Evolutionary conservation across 2,797 vertebrate species (phyloP).

Genomic region (Huso huso): DNA sequence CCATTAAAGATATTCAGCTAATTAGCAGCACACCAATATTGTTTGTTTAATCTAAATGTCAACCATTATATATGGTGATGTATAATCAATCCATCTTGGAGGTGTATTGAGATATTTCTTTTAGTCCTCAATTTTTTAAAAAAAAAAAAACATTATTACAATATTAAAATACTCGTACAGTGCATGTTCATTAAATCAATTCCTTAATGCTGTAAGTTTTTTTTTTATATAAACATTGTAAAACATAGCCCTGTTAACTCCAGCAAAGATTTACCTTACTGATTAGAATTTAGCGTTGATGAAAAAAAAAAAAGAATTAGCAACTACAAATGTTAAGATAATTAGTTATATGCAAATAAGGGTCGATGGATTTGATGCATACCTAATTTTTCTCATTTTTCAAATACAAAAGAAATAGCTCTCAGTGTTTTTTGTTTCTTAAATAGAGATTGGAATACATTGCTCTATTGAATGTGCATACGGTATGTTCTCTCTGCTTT

Average conservation of each 20-base stretch:
- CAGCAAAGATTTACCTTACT: constrained; percentile 25
- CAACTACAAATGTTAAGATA: constrained; percentile 25
- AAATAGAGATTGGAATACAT: too few species aligned
- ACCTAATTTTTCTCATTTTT: constrained; percentile 13
- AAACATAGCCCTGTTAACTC: constrained; percentile 24
- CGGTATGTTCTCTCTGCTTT: too few species aligned
- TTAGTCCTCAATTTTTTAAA: too few species aligned
- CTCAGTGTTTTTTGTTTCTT: too few species aligned
- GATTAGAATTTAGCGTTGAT: constrained; percentile 31
- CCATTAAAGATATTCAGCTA: not conserved
- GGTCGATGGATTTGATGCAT: constrained; percentile 23
- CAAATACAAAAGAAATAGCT: too few species aligned
- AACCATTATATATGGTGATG: not conserved
- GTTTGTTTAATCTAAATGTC: not conserved
- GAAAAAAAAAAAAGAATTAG: constrained; percentile 28
- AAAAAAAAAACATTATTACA: too few species aligned
- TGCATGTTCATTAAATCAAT: not conserved
- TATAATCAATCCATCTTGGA: too few species aligned
- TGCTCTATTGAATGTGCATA: too few species aligned
- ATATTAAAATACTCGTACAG: not conserved
- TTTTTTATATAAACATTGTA: constrained; percentile 16
- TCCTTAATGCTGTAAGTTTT: not conserved
- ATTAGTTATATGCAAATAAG: constrained; percentile 25
- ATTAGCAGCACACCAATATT: not conserved
- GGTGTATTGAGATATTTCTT: too few species aligned